These are phyloP conservation scores for Acronicta alni DNA, from an alignment of 2,888 invertebrate genomes.

Conservation along the genomic window DNA sequence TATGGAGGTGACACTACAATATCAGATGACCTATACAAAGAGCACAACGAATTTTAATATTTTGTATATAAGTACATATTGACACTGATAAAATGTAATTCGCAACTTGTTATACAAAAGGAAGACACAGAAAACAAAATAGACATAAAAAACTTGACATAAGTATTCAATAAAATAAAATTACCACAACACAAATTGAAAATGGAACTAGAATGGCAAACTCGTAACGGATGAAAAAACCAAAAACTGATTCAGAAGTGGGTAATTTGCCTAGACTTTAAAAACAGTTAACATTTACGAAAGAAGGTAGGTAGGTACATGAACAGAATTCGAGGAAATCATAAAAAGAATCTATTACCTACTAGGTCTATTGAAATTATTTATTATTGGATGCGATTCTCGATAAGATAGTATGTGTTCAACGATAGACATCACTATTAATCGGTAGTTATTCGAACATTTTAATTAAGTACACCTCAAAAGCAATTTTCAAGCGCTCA, in stretches of 20 bases:
- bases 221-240: no score
- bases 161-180: not conserved
- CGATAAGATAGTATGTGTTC: constrained; percentile 28
- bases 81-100: not conserved
- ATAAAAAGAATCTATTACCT: constrained; percentile 40
- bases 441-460: constrained; percentile 39
- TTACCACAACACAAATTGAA: constrained; percentile 2
- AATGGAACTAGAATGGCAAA: not conserved
- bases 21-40: no score
- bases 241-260: not conserved
- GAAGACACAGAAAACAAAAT: not conserved
- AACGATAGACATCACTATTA: constrained; percentile 18
- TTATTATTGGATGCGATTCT: constrained; percentile 23
- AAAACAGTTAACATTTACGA: constrained; percentile 25
- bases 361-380: constrained; percentile 18
- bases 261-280: constrained; percentile 10
- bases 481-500: constrained; percentile 34
- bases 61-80: no score
- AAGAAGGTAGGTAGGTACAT: constrained; percentile 25
- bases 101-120: not conserved
- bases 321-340: constrained; percentile 43
- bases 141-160: not conserved
- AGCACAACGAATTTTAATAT: no score
- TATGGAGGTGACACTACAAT: no score
- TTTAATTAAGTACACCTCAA: constrained; percentile 31